These are phyloP conservation scores for Mylabris phalerata DNA, from an alignment of 1,140 invertebrate species.

Conservation along the genomic window DNA sequence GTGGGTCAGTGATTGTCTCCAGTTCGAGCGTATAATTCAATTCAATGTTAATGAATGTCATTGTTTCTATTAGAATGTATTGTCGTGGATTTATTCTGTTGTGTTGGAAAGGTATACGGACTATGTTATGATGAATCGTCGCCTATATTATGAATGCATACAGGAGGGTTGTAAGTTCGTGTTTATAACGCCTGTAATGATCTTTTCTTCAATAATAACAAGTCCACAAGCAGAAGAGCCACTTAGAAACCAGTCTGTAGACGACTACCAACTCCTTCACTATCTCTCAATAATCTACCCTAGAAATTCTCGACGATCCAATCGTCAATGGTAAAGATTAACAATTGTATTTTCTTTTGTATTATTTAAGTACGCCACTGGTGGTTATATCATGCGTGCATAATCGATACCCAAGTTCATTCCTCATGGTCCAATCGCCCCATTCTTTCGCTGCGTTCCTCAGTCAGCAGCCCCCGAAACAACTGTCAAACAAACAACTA, in stretches of 20 bases:
- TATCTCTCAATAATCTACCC: no score
- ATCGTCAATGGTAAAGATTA: no score
- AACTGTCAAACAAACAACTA: no score
- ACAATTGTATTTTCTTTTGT: no score
- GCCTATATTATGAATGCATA: background rate
- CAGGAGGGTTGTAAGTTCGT: constrained; percentile 5
- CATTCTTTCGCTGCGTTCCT: constrained; percentile 17
- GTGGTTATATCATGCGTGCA: constrained; percentile 20
- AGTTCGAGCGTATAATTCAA: constrained; percentile 1
- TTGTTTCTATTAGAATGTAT: constrained; percentile 7
- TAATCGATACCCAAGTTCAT: constrained; percentile 21
- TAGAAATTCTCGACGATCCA: no score
- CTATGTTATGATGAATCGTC: background rate
- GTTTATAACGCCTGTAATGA: constrained; percentile 12
- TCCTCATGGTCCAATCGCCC: constrained; percentile 20
- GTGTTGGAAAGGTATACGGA: background rate
- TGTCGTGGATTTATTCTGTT: background rate
- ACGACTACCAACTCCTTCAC: no score
- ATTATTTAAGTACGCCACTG: constrained; percentile 1
- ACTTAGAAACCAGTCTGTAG: no score
- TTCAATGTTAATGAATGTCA: constrained; percentile 13
- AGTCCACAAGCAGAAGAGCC: no score
- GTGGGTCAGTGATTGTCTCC: background rate
- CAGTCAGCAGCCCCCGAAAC: no score
- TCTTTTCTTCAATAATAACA: background rate